Percentiles rank a stretch among this genome's conserved stretches.
Evolutionary conservation across 2,113 vertebrate species (phyloP).

Genomic region (Pluvialis apricaria): DNA sequence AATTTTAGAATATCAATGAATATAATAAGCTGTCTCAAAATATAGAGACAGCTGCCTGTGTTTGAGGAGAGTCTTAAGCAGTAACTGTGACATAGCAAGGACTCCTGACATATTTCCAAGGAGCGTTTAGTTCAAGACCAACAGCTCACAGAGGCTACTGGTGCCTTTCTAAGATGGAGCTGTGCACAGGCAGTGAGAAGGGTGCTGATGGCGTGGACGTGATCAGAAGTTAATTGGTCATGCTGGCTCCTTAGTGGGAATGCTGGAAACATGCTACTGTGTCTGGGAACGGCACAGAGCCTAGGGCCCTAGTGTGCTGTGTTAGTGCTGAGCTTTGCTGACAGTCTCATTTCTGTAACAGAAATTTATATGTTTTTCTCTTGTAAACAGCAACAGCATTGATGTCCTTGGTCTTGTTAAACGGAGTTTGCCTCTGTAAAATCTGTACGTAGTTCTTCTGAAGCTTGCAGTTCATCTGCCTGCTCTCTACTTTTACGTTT

Average conservation of each 20-base stretch:
- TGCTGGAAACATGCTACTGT: not conserved
- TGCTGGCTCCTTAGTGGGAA: not conserved
- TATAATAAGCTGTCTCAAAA: not conserved
- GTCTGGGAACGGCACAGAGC: not conserved
- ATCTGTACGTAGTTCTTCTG: not conserved
- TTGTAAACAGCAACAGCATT: not conserved
- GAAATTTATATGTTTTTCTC: not conserved
- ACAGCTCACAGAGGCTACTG: not conserved
- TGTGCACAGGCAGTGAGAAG: not conserved
- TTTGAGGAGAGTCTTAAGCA: not conserved
- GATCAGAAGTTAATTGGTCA: not conserved
- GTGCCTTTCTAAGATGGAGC: not conserved
- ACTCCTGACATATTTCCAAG: not conserved
- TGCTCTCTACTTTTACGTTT: accelerated
- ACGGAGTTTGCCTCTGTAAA: not conserved
- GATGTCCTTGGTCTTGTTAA: not conserved
- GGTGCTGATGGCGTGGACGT: not conserved
- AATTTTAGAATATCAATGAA: not conserved
- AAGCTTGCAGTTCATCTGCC: not conserved
- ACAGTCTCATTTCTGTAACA: not conserved
- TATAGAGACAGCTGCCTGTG: not conserved
- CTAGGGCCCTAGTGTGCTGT: not conserved
- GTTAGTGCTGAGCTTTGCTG: not conserved
- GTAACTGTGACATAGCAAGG: not conserved
- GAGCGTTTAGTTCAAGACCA: not conserved